Conservation (phyloP, 2,113 vertebrate species). For the Thalassarche chlororhynchos region DNA sequence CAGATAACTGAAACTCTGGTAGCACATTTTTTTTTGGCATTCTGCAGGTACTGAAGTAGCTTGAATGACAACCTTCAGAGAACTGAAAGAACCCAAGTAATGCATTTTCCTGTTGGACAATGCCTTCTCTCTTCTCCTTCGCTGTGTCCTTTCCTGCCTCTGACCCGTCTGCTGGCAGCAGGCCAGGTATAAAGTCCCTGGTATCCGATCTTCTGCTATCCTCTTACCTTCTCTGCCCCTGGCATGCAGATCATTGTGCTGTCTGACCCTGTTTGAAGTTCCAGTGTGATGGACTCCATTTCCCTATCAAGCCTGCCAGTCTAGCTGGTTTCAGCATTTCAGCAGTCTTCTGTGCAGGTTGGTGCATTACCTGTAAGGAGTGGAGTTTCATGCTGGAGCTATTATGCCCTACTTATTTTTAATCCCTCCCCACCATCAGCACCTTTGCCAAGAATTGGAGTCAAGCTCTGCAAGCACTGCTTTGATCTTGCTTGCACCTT, state of each 20-base stretch:
- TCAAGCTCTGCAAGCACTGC: background rate
- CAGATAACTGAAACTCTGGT: background rate
- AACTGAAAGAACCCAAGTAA: background rate
- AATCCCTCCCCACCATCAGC: constrained; percentile 1
- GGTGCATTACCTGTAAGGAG: background rate
- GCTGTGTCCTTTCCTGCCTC: background rate
- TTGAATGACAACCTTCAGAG: background rate
- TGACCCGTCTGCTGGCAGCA: background rate
- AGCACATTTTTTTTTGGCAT: background rate
- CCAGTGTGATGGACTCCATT: background rate
- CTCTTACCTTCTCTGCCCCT: constrained; percentile 2
- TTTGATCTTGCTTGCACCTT: constrained; percentile 22
- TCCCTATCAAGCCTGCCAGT: background rate
- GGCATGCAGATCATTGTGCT: background rate
- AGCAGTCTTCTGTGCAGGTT: background rate
- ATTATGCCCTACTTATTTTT: constrained; percentile 37
- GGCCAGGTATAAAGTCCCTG: background rate
- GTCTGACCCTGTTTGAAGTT: constrained; percentile 14
- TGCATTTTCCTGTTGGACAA: background rate
- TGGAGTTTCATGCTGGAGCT: constrained; percentile 16
- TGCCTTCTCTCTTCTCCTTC: background rate
- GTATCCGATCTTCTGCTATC: background rate
- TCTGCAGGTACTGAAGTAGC: background rate
- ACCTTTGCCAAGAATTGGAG: constrained; percentile 3
- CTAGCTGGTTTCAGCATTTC: constrained; percentile 42